These are phyloP conservation scores for Todiramphus saurophagus DNA, from an alignment of 2,113 vertebrate species.

Conservation along the genomic window DNA sequence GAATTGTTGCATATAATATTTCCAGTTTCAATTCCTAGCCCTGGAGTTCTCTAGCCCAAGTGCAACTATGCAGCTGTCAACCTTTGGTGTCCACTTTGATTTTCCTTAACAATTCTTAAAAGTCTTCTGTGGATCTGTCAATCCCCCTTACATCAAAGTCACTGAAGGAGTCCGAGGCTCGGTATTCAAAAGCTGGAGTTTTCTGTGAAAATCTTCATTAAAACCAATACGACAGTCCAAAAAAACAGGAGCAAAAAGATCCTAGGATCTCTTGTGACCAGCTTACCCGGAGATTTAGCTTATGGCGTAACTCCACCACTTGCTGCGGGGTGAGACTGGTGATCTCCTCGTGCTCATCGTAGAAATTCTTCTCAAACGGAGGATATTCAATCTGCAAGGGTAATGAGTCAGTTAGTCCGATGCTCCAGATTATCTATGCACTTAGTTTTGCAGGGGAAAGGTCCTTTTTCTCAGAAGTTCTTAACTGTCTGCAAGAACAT, in stretches of 20 bases:
- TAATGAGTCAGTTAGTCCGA: constrained; percentile 63
- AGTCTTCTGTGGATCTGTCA: too few relatives aligned
- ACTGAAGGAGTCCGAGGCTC: background rate
- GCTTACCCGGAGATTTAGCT: constrained; percentile 92
- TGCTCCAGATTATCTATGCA: constrained; percentile 24
- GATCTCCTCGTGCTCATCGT: constrained; percentile 94
- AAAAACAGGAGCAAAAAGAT: background rate
- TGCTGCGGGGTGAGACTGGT: constrained; percentile 84
- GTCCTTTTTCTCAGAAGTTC: background rate
- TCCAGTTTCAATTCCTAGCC: background rate
- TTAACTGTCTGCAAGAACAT: background rate
- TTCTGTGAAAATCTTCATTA: background rate
- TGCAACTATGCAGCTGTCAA: background rate
- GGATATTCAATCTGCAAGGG: constrained; percentile 90
- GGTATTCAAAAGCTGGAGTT: background rate
- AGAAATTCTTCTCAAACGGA: constrained; percentile 98
- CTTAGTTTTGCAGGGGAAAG: background rate
- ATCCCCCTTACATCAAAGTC: background rate
- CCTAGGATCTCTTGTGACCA: background rate
- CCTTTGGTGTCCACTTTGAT: background rate
- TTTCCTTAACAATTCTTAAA: too few relatives aligned
- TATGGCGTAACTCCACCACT: constrained; percentile 89
- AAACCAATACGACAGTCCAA: background rate
- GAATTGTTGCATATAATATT: background rate
- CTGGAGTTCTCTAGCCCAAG: background rate